Conservation (phyloP, 2,797 vertebrate species). For the Chelonia mydas region DNA sequence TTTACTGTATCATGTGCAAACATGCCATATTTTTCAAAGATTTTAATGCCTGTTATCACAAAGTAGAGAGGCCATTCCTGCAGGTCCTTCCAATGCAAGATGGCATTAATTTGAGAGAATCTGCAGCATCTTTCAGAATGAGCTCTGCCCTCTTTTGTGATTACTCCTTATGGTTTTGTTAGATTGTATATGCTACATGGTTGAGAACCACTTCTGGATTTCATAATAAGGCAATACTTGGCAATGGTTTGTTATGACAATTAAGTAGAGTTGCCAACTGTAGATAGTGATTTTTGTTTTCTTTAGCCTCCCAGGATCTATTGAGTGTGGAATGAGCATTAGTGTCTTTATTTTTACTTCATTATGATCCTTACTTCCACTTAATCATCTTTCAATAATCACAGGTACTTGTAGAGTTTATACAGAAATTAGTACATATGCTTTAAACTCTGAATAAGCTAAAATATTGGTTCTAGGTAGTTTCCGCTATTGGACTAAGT, state of each 20-base stretch:
- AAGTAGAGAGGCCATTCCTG: neutral
- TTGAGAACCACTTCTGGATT: neutral
- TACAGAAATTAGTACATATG: neutral
- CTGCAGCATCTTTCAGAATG: fast-evolving
- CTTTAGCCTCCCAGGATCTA: conserved; percentile 22
- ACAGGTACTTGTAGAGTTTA: neutral
- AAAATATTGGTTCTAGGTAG: neutral
- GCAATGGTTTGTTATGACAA: conserved; percentile 25
- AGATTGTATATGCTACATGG: fast-evolving
- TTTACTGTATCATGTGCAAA: neutral
- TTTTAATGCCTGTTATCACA: neutral
- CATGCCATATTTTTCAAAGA: neutral
- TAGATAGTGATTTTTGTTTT: conserved; percentile 12
- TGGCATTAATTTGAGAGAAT: neutral
- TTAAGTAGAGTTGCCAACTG: conserved; percentile 17
- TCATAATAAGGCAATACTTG: neutral
- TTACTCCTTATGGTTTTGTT: neutral
- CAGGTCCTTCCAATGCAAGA: neutral
- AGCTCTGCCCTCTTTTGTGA: neutral
- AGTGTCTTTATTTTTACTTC: conserved; percentile 46
- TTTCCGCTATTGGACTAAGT: neutral
- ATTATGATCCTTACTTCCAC: neutral
- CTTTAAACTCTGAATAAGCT: neutral
- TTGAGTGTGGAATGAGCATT: neutral
- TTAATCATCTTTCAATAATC: conserved; percentile 15